phyloP scores from a whole-genome alignment of 2,797 vertebrate genomes.

The Thaleichthys pacificus region DNA sequence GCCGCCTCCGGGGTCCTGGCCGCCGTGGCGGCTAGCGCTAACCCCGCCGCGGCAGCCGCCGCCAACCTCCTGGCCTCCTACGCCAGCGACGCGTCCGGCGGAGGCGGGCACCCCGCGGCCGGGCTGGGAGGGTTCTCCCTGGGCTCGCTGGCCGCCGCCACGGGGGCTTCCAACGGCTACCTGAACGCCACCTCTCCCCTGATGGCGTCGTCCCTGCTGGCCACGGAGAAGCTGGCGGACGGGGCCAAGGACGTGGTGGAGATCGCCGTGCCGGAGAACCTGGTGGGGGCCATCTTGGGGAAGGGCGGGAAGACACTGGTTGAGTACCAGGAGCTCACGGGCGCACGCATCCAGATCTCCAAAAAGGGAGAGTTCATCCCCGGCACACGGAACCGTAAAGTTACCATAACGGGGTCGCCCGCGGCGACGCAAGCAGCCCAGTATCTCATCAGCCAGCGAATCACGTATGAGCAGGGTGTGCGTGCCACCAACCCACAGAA shows the following conservation, averaged over 20 bases:
- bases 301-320: constrained; percentile 96
- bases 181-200: constrained; percentile 87
- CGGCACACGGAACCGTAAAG: constrained; percentile 95
- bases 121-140: constrained; percentile 84
- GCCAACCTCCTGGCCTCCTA: constrained; percentile 92
- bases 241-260: constrained; percentile 95
- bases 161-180: constrained; percentile 88
- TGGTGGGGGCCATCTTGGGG: constrained; percentile 94
- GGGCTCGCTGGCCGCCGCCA: constrained; percentile 84
- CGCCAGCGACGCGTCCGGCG: constrained; percentile 81
- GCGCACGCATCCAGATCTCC: constrained; percentile 96
- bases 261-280: constrained; percentile 94
- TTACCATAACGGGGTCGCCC: constrained; percentile 93
- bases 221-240: constrained; percentile 88
- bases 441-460: constrained; percentile 97
- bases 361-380: constrained; percentile 98
- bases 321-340: constrained; percentile 96
- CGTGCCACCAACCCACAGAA: constrained; percentile 95
- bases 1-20: constrained; percentile 89
- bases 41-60: constrained; percentile 88
- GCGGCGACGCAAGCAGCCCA: constrained; percentile 94
- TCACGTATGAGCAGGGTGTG: constrained; percentile 96
- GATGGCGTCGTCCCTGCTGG: constrained; percentile 87
- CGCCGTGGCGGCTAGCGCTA: constrained; percentile 88
- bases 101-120: constrained; percentile 78